These are phyloP conservation scores for Platichthys stellatus DNA, from an alignment of 2,113 vertebrate species.

Conservation along the genomic window DNA sequence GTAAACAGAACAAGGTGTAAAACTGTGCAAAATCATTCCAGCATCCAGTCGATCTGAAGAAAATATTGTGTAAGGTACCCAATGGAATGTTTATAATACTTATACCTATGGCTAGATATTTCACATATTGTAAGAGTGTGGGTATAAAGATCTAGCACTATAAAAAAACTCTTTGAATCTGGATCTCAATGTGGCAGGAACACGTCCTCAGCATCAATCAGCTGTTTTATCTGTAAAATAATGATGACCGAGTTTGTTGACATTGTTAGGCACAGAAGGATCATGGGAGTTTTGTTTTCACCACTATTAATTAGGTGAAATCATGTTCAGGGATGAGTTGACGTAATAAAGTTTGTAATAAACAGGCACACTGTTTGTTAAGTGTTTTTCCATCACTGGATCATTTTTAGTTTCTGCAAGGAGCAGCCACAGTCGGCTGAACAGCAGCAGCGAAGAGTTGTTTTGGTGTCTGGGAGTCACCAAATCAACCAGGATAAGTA, in stretches of 20 bases:
- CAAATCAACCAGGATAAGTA: too few species aligned
- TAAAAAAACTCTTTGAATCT: too few species aligned
- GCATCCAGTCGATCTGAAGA: constrained; percentile 37
- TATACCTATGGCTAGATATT: too few species aligned
- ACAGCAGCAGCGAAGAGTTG: neutral
- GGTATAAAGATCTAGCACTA: too few species aligned
- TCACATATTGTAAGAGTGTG: too few species aligned
- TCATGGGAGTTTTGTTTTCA: neutral
- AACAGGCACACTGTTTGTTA: neutral
- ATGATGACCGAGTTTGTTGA: neutral
- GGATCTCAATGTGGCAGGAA: too few species aligned
- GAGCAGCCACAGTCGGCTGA: neutral
- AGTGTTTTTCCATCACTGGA: neutral
- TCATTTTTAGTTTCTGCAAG: too few species aligned
- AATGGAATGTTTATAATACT: too few species aligned
- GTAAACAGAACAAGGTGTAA: constrained; percentile 56
- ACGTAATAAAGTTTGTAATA: neutral
- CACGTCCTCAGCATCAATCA: neutral
- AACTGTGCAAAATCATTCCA: constrained; percentile 40
- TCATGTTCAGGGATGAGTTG: neutral
- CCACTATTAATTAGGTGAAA: neutral
- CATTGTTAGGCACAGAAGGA: neutral
- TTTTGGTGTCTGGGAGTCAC: too few species aligned
- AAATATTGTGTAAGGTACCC: neutral
- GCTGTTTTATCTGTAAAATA: neutral